Conservation (phyloP, 2,113 vertebrate genomes). For the Anseranas semipalmata region DNA sequence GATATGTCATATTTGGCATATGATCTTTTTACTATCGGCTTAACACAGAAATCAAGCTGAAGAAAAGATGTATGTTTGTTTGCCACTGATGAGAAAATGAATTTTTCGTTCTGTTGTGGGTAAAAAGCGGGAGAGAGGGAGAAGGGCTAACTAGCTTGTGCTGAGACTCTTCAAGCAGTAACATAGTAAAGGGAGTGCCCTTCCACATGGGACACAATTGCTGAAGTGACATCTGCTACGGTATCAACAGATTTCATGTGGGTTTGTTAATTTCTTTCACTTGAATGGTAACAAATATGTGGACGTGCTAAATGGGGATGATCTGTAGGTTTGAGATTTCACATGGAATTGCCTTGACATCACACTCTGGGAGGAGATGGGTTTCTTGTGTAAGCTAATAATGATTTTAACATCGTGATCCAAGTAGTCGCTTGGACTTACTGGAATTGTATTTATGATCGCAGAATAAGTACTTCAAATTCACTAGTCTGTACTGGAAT, state of each 20-base stretch:
- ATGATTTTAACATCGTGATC: not conserved
- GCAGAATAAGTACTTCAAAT: not conserved
- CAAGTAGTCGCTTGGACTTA: not conserved
- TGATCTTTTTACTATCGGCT: not conserved
- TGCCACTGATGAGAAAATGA: conserved; percentile 12
- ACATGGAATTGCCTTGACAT: accelerated
- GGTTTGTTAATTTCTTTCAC: not conserved
- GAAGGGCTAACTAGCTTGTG: not conserved
- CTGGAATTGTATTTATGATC: not conserved
- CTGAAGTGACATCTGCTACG: not conserved
- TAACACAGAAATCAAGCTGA: not conserved
- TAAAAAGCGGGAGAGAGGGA: not conserved
- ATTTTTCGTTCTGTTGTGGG: not conserved
- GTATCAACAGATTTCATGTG: not conserved
- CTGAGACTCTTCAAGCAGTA: conserved; percentile 7
- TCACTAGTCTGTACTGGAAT: not conserved
- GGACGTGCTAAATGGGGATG: not conserved
- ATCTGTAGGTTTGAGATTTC: not conserved
- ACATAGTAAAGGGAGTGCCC: not conserved
- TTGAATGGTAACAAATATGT: not conserved
- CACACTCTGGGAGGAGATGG: not conserved
- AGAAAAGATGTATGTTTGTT: not conserved
- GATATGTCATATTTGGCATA: not conserved
- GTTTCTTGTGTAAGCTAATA: not conserved
- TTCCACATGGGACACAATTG: conserved; percentile 31